These are phyloP conservation scores for Itoplectis maculator DNA, from an alignment of 2,888 invertebrate species.

Conservation along the genomic window DNA sequence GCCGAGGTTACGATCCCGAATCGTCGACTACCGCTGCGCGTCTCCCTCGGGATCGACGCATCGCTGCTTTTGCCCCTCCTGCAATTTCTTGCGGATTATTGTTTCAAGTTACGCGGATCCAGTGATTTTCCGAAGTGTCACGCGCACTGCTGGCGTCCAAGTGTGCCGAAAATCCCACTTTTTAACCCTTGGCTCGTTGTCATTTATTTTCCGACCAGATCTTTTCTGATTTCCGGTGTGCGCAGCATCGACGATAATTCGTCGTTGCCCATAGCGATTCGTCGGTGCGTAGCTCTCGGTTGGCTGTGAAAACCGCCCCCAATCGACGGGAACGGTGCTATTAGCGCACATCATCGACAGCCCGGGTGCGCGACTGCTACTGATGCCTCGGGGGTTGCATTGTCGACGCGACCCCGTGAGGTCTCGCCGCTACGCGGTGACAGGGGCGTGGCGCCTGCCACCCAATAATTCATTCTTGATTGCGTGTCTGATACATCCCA, in stretches of 20 bases:
- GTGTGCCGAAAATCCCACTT: too few relatives aligned
- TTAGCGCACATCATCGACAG: constrained; percentile 84
- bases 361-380: constrained; percentile 79
- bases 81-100: constrained; percentile 80
- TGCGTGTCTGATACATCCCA: constrained; percentile 84
- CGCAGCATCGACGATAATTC: background rate
- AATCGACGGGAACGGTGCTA: constrained; percentile 74
- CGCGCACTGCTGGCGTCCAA: too few relatives aligned
- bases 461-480: constrained; percentile 84
- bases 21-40: constrained; percentile 66
- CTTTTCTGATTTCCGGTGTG: background rate
- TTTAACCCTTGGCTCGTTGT: too few relatives aligned
- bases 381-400: constrained; percentile 81
- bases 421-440: constrained; percentile 72
- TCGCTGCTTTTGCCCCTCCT: constrained; percentile 29
- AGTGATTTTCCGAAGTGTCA: constrained; percentile 65
- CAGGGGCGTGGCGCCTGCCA: constrained; percentile 76
- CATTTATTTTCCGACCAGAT: too few relatives aligned
- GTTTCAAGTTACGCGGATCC: constrained; percentile 74
- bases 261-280: constrained; percentile 7
- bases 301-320: constrained; percentile 29
- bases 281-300: background rate
- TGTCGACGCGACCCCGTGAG: constrained; percentile 77
- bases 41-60: constrained; percentile 30
- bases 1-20: constrained; percentile 75